phyloP scores from a whole-genome alignment of 2,797 vertebrate genomes.

The Sebastes kiyomatsui region DNA sequence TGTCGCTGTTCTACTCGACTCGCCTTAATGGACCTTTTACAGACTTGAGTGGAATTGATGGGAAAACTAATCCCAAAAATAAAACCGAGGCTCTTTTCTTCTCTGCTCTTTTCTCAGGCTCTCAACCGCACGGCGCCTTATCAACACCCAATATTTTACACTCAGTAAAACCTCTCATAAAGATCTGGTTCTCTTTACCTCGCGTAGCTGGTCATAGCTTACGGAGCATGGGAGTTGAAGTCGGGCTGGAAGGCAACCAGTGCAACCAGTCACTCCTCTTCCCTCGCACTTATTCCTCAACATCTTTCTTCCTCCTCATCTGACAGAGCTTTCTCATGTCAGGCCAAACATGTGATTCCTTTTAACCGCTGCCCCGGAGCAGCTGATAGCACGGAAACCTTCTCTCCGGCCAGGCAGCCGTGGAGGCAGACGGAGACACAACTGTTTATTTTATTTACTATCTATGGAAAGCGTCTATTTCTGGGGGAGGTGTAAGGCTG shows the following conservation, averaged over 20 bases:
- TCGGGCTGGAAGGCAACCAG: conserved; percentile 55
- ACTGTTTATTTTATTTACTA: conserved; percentile 68
- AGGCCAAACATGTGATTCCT: conserved; percentile 80
- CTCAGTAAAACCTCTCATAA: conserved; percentile 57
- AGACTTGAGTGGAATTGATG: conserved; percentile 57
- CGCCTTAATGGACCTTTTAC: conserved; percentile 65
- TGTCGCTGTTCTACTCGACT: conserved; percentile 50
- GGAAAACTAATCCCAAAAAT: conserved; percentile 57
- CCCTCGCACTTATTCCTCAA: conserved; percentile 33
- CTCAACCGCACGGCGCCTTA: conserved; percentile 26
- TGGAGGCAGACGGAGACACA: conserved; percentile 27
- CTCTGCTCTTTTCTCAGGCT: conserved; percentile 21
- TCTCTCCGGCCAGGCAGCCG: conserved; percentile 17
- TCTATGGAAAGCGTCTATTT: conserved; percentile 69
- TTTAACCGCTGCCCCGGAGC: conserved; percentile 55
- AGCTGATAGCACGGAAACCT: conserved; percentile 64
- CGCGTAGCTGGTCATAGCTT: conserved; percentile 7
- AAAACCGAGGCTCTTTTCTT: conserved; percentile 23
- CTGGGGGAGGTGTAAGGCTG: conserved; percentile 53
- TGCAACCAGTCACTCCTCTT: conserved; percentile 49
- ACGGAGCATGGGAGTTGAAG: not conserved
- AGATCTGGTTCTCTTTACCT: conserved; percentile 67
- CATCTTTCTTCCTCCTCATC: conserved; percentile 27
- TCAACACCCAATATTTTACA: conserved; percentile 70
- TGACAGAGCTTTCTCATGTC: conserved; percentile 72